phyloP scores from a whole-genome alignment of 2,888 invertebrate genomes.

The Orthonychiurus folsomi region DNA sequence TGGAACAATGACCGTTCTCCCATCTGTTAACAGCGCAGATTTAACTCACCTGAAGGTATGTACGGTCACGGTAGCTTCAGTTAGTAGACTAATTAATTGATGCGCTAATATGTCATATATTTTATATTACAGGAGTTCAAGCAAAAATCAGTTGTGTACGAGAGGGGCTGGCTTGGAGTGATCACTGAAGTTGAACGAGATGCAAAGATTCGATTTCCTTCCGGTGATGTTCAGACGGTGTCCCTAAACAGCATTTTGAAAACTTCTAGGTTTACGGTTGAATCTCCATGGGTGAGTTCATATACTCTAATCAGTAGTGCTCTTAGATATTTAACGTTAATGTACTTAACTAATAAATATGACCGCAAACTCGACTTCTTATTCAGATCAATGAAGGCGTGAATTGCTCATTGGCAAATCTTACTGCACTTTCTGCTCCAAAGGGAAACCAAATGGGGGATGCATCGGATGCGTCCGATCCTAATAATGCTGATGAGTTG shows the following conservation, averaged over 20 bases:
- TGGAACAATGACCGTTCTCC: conserved; percentile 9
- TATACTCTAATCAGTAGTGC: too few relatives aligned
- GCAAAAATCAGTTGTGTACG: conserved; percentile 11
- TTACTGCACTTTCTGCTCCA: not conserved
- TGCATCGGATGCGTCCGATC: not conserved
- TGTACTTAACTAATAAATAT: too few relatives aligned
- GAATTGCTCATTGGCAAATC: not conserved
- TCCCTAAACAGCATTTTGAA: not conserved
- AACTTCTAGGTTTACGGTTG: not conserved
- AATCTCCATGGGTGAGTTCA: conserved; percentile 12
- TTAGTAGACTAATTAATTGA: not conserved
- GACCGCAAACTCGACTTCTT: too few relatives aligned
- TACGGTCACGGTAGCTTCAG: not conserved
- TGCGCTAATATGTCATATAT: conserved; percentile 3
- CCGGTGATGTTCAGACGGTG: not conserved
- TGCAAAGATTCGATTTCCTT: not conserved
- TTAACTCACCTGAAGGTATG: conserved; percentile 12
- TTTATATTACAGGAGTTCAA: conserved; percentile 11
- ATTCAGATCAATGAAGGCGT: conserved; percentile 8
- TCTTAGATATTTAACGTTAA: too few relatives aligned
- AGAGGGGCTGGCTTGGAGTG: conserved; percentile 11
- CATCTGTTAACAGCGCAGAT: not conserved
- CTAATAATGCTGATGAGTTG: not conserved
- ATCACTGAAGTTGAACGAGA: conserved; percentile 8
- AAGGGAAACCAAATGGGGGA: not conserved